Percentiles rank a stretch among this genome's conserved stretches.
phyloP scores from a whole-genome alignment of 2,113 vertebrate species.

The Raphicerus campestris region DNA sequence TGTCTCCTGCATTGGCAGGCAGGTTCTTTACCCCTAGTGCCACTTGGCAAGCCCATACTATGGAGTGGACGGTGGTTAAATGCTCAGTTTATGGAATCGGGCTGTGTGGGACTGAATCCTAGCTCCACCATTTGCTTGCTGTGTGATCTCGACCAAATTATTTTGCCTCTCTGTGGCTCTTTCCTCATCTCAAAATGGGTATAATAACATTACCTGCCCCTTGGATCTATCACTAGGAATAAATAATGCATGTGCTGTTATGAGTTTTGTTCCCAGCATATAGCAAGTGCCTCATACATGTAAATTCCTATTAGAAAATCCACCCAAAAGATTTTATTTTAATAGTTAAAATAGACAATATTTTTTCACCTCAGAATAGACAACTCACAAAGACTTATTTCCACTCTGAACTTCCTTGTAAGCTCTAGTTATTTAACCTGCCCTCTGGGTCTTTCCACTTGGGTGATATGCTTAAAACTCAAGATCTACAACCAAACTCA shows the following conservation, averaged over 20 bases:
- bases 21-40: not conserved
- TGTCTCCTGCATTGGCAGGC: not conserved
- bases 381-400: not conserved
- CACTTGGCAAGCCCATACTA: not conserved
- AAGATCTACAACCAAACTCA: not conserved
- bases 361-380: constrained; percentile 5
- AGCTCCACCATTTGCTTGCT: not conserved
- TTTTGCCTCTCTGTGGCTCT: not conserved
- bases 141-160: not conserved
- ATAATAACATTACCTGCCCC: not conserved
- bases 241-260: not conserved
- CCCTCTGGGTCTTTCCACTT: constrained; percentile 9
- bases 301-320: not conserved
- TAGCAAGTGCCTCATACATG: not conserved
- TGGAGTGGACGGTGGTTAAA: rapidly evolving
- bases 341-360: not conserved
- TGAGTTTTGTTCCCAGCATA: not conserved
- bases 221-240: not conserved
- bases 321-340: not conserved
- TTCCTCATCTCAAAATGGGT: not conserved
- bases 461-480: not conserved
- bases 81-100: not conserved
- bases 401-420: not conserved
- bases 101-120: not conserved
- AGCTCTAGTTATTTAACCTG: not conserved